Conservation (phyloP, 2,797 vertebrate species). For the Momotus momota region DNA sequence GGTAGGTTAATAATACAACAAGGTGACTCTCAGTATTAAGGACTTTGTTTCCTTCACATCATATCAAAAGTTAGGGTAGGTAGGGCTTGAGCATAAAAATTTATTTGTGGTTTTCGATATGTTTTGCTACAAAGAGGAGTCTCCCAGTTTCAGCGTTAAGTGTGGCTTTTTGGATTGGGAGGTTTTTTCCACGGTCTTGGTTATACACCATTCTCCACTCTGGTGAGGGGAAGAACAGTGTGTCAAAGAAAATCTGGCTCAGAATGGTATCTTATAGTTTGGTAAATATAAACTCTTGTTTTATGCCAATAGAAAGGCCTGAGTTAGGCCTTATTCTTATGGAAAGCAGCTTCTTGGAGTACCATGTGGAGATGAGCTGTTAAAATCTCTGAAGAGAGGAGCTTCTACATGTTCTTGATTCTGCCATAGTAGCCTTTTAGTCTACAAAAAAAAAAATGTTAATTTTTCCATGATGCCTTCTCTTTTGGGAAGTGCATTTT, state of each 20-base stretch:
- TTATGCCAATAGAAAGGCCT: background rate
- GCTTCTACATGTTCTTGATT: fast-evolving
- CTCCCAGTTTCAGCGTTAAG: background rate
- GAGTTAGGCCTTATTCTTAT: background rate
- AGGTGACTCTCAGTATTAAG: background rate
- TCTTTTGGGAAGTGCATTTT: background rate
- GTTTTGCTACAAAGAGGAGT: background rate
- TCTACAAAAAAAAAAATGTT: too few species aligned
- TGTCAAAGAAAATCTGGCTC: background rate
- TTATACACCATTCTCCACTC: background rate
- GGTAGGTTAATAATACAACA: background rate
- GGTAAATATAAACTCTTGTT: background rate
- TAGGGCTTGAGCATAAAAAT: background rate
- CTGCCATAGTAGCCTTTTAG: background rate
- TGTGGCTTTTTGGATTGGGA: fast-evolving
- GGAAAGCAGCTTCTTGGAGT: background rate
- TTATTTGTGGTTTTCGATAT: background rate
- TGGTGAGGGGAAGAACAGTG: fast-evolving
- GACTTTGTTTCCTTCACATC: background rate
- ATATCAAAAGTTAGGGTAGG: background rate
- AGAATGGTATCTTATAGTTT: background rate
- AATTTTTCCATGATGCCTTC: background rate
- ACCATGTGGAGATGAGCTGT: background rate
- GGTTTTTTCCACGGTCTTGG: fast-evolving
- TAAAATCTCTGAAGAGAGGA: background rate